These are phyloP conservation scores for Pseudochirops cupreus DNA, from an alignment of 2,797 vertebrate genomes.

Conservation along the genomic window DNA sequence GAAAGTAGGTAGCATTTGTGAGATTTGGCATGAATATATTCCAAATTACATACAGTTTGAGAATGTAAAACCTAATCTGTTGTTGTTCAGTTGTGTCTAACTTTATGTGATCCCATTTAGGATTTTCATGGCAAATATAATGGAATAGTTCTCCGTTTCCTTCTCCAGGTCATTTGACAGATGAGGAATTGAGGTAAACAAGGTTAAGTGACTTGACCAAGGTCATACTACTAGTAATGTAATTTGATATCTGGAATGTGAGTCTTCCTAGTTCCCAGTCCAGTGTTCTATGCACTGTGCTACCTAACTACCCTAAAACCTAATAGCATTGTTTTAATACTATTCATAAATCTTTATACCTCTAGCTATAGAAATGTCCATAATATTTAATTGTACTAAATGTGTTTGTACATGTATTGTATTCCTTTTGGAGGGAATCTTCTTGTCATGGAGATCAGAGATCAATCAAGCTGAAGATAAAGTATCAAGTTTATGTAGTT, in stretches of 20 bases:
- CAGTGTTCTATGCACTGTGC: not conserved
- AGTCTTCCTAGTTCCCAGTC: not conserved
- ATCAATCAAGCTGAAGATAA: not conserved
- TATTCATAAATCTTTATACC: conserved; percentile 6
- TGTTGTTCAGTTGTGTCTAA: not conserved
- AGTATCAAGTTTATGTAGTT: not conserved
- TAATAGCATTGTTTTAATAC: conserved; percentile 11
- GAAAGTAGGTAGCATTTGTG: not conserved
- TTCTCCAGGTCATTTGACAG: not conserved
- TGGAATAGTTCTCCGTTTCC: not conserved
- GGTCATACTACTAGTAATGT: not conserved
- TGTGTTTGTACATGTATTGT: not conserved
- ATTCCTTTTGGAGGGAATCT: not conserved
- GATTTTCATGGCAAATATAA: not conserved
- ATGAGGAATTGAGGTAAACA: not conserved
- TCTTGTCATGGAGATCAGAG: not conserved
- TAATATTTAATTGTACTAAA: not conserved
- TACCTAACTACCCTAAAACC: not conserved
- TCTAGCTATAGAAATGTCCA: not conserved
- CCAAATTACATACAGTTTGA: not conserved
- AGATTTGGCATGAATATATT: not conserved
- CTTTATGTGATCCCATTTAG: not conserved
- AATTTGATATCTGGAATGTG: not conserved
- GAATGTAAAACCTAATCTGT: not conserved
- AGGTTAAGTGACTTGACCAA: not conserved